A percentile compares a stretch with the other conserved stretches of the same genome.
These are phyloP conservation scores for Laticauda colubrina DNA, from an alignment of 2,113 vertebrate species.

Conservation along the genomic window DNA sequence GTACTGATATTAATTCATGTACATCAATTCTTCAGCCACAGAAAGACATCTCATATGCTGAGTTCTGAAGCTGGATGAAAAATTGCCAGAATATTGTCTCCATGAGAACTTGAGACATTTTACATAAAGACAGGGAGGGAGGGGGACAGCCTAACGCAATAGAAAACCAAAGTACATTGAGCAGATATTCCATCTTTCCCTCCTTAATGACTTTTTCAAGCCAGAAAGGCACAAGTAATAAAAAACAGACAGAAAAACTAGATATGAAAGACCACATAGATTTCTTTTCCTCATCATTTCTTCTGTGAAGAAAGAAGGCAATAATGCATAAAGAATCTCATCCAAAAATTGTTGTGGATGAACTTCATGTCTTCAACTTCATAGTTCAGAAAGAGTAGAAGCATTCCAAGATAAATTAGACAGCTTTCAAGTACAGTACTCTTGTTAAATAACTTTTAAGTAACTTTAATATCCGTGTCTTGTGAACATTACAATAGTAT, in stretches of 20 bases:
- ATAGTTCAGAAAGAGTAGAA: not conserved
- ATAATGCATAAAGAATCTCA: not conserved
- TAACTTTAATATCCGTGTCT: not conserved
- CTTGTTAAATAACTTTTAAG: not conserved
- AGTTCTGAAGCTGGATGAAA: not conserved
- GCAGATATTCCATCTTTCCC: not conserved
- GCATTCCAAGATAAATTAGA: not conserved
- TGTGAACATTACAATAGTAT: not conserved
- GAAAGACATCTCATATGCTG: not conserved
- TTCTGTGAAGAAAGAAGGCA: not conserved
- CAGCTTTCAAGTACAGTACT: not conserved
- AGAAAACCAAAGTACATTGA: not conserved
- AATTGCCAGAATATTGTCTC: not conserved
- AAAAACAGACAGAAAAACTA: not conserved
- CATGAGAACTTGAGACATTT: not conserved
- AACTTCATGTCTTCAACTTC: not conserved
- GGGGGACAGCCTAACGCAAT: not conserved
- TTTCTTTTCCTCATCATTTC: not conserved
- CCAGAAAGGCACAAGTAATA: not conserved
- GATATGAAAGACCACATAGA: not conserved
- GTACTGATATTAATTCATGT: not conserved
- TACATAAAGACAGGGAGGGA: not conserved
- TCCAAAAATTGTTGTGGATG: not conserved
- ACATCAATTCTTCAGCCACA: not conserved
- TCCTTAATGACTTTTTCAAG: not conserved